Base-by-base conservation (phyloP, 2,888 invertebrate species). In the Drosophila melanocephala region DNA sequence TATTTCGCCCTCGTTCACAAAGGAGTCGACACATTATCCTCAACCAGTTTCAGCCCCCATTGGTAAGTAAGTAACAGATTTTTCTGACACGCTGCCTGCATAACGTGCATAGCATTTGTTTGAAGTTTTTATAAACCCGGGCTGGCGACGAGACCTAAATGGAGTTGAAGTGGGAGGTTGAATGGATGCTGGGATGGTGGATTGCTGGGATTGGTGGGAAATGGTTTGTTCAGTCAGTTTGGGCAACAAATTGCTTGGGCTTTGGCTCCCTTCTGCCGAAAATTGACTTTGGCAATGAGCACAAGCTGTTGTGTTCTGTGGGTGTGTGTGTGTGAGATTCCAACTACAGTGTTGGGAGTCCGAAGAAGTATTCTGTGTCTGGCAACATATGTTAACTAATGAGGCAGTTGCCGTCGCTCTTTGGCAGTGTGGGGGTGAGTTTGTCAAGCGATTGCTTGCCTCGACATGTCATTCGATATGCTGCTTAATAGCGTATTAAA, bases 301-400 rank as follows among this genome's bases (percentile, higher is more conserved):
- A 72, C 87, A 84, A 87, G 90, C 86, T 90, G 87, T 82, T 87
- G 87, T 84, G 72, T 68, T 72, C 63, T 64, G 72, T 65, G 65
- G 26, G 65, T 56, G 57, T 66, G 37, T n/a, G 19, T 14, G 32
- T 35, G 44, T 26, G 56, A 39, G 56, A 39, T 14, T 16, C 51
- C 19, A 50, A 50, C 50, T 26, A 39, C 26, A 28, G 58, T 52
- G 22, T 9, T 26, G n/a, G 42, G 33, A 53, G 52, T 53, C 30
- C 12, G 39, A 16, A 33, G 9, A 26, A 22, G 62, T 2, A 30
- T 44, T 19, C 58, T 35, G 53, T 26, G 51, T 53, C 51, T 70
- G 73, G 87, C 86, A 91, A 91, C 92, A 92, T 92, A 92, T 93
- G 92, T 92, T 93, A 92, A 89, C 92, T 93, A 93, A 93, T 93